Evolutionary conservation across 1,140 invertebrate species (phyloP), one percentile per base, ranked within the genome.

Genomic region (Zaprionus ornatus): DNA sequence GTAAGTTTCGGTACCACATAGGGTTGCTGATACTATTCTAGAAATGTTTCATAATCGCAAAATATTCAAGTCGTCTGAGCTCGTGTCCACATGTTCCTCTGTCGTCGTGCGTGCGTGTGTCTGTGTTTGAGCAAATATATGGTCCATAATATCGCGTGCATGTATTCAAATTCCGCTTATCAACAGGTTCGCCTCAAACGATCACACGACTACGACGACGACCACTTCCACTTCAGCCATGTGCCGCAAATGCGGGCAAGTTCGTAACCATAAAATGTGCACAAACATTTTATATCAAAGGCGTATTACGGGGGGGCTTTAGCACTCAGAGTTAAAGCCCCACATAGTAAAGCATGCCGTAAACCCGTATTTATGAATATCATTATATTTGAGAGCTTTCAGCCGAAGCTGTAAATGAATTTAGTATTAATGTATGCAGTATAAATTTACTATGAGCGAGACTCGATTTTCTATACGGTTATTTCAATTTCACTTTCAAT

Each of bases 131-230:
- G 27, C 21, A 19, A 48, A 54, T 50, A 52, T 48, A 32, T 21
- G 21, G 29, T 25, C 62, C 73, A 74, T 86, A 50, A 23, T 21
- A 87, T 86, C 83, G 80, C 84, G 83, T 83, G 83, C 84, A 72
- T 65, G 57, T 86, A 86, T 86, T 86, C 66, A 83, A 88, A 87
- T 88, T 88, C 60, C 35, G 83, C 83, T 87, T 87, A 87, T 86
- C 83, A 87, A 87, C 80, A 88, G 76, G 77, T 77, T 87, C 45
- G 62, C n/a, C 29, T 56, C 70, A 69, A 56, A 64, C 68, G 80
- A 73, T 73, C 54, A 40, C 52, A 82, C 74, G 64, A 45, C 40
- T 6, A 64, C 68, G 80, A 73, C 52, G 40, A 82, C 74, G 63
- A 52, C 56, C 52, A 60, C 77, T 71, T 62, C 76, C 42, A 54